phyloP scores from a whole-genome alignment of 1,140 invertebrate genomes.

The Agrilus planipennis region DNA sequence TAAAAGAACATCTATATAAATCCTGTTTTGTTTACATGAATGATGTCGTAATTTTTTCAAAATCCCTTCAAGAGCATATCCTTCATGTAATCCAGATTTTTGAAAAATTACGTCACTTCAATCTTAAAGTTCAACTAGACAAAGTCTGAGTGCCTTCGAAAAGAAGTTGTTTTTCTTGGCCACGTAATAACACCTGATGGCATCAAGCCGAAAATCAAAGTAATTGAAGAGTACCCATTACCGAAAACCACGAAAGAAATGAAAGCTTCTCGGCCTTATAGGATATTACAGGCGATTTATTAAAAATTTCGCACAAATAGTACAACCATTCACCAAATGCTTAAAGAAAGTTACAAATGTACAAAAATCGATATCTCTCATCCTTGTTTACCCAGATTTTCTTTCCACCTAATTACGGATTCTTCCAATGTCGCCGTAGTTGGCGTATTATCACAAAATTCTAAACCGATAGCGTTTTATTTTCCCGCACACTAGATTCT shows the following conservation, averaged over 20 bases:
- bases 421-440: too few relatives aligned
- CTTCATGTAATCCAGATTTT: conserved; percentile 2
- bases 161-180: conserved; percentile 30
- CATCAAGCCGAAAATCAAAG: conserved; percentile 19
- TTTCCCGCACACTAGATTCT: conserved; percentile 7
- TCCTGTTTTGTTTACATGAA: conserved; percentile 13
- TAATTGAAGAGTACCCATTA: conserved; percentile 16
- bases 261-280: conserved; percentile 29
- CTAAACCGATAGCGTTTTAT: conserved; percentile 11
- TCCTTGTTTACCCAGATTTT: conserved; percentile 5
- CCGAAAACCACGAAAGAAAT: conserved; percentile 23
- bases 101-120: conserved; percentile 1
- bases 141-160: conserved; percentile 21
- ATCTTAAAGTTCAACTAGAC: conserved; percentile 7
- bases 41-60: conserved; percentile 6
- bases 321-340: conserved; percentile 13
- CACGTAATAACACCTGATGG: conserved; percentile 20
- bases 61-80: conserved; percentile 2
- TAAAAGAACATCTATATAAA: conserved; percentile 12
- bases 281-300: conserved; percentile 33
- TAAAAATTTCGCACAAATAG: conserved; percentile 14
- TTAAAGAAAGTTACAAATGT: conserved; percentile 15
- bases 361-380: conserved; percentile 3
- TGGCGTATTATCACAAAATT: too few relatives aligned
- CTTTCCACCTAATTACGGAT: too few relatives aligned